Percentiles rank a stretch among this genome's conserved stretches.
Conservation (phyloP, 2,797 vertebrate genomes). For the Aplochiton taeniatus region DNA sequence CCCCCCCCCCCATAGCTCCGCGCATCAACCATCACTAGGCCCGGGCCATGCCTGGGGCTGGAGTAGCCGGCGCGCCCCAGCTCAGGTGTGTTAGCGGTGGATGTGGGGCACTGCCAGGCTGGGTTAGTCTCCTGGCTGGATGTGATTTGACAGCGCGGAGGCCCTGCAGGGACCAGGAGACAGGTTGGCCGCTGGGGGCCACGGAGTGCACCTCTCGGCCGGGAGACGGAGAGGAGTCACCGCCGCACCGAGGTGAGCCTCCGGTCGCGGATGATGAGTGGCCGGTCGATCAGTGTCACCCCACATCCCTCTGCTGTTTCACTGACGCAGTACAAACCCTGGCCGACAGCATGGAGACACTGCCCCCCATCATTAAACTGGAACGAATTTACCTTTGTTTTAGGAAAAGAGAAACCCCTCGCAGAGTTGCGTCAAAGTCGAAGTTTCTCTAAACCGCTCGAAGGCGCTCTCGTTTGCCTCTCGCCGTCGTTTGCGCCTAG, state of each 20-base stretch:
- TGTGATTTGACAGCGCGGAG: conserved; percentile 72
- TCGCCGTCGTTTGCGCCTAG: not conserved
- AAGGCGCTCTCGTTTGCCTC: not conserved
- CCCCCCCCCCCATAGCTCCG: conserved; percentile 33
- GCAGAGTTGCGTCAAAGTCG: too few species aligned
- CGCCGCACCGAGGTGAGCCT: conserved; percentile 64
- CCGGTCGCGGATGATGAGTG: conserved; percentile 63
- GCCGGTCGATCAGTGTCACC: conserved; percentile 65
- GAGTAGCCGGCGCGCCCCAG: conserved; percentile 66
- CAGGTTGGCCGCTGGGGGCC: conserved; percentile 65
- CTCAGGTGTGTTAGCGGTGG: conserved; percentile 73
- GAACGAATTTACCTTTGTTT: too few species aligned
- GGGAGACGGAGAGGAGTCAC: conserved; percentile 49
- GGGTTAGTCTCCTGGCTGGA: conserved; percentile 69
- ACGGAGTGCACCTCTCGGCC: conserved; percentile 60
- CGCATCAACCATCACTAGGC: conserved; percentile 47
- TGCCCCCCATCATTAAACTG: too few species aligned
- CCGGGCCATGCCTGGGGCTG: conserved; percentile 58
- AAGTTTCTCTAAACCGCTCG: too few species aligned
- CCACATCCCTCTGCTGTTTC: conserved; percentile 13
- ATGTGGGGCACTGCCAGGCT: conserved; percentile 68
- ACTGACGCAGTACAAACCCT: conserved; percentile 25
- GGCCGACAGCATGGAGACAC: not conserved
- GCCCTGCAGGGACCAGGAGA: conserved; percentile 64
- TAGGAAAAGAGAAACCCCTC: too few species aligned